Base-by-base conservation (phyloP, 2,888 invertebrate species). In the Scelioninae gen. 2 region DNA sequence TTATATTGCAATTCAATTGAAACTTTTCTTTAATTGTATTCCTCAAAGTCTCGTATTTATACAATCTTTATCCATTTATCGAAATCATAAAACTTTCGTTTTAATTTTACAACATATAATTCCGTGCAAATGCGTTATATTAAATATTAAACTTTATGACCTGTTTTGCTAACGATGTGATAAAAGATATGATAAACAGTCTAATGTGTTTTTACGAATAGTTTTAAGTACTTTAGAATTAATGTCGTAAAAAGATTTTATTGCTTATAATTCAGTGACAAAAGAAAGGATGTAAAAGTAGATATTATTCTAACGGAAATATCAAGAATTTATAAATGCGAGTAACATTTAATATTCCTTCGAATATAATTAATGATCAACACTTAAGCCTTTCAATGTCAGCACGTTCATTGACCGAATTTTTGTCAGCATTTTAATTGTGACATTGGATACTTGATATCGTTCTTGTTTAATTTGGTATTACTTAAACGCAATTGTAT, bases 311-410 rank as follows among this genome's bases (percentile, higher is more conserved):
- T 53, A 53, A 53, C 53, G 53, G 37, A 53, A 37, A 28, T 15
- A 16, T 9, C 13, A 9, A 1, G 28, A 46, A 28, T 46, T 25
- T 46, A 28, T 28, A 15, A 46, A 28, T 13, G 46, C 28, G 9
- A 46, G 25, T 46, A 46, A 46, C 11, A 25, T 46, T 46, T 25
- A 28, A 46, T 46, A 13, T 46, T 46, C 15, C 2, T 25, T 46
- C 13, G 28, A 53, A 53, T 22, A 22, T 37, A 53, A 53, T 37
- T 53, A 9, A 52, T 37, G 52, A 37, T 52, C 50, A 31, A 52
- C 22, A 37, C 22, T 37, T 37, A 15, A 37, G 37, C 19, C 37
- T 35, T 37, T 35, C 37, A 52, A 52, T 37, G 52, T 15, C 19
- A 22, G 22, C 13, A 9, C 52, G 52, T 35, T 52, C 52, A 22